phyloP scores from a whole-genome alignment of 1,140 invertebrate species.

The Phenacoccus solenopsis region DNA sequence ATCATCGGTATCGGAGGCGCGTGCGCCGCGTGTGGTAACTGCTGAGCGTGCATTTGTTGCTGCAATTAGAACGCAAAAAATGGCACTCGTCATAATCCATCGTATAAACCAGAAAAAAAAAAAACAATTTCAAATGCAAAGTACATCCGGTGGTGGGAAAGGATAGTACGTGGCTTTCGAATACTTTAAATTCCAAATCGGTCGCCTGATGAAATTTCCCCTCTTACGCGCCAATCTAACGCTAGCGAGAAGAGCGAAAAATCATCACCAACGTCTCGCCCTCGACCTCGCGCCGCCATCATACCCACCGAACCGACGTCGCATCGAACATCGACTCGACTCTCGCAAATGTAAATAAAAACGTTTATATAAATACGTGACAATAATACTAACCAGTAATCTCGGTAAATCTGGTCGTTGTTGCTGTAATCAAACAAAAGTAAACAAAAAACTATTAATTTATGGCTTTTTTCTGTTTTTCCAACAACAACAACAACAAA shows the following conservation, averaged over 20 bases:
- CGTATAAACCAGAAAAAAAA: neutral
- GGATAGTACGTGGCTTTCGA: neutral
- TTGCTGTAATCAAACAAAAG: slow-evolving; percentile 46
- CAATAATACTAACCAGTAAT: slow-evolving; percentile 37
- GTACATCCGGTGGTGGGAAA: no score
- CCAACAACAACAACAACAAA: no score
- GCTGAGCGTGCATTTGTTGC: slow-evolving; percentile 74
- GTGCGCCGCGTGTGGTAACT: slow-evolving; percentile 64
- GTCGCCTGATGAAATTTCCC: no score
- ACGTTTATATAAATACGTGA: slow-evolving; percentile 11
- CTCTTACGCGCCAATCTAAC: no score
- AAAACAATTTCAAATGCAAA: no score
- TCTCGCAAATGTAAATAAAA: slow-evolving; percentile 5
- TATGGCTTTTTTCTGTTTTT: no score
- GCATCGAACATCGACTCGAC: no score
- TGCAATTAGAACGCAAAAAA: slow-evolving; percentile 27
- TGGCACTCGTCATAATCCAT: neutral
- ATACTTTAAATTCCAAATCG: neutral
- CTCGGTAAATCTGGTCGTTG: slow-evolving; percentile 61
- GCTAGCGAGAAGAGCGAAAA: no score
- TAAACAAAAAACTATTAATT: slow-evolving; percentile 25
- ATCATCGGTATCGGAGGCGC: slow-evolving; percentile 52
- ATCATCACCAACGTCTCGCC: no score
- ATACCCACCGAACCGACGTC: no score
- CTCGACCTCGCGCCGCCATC: no score